Evolutionary conservation across 2,113 vertebrate species (phyloP).

Genomic region (Urocolius indicus): DNA sequence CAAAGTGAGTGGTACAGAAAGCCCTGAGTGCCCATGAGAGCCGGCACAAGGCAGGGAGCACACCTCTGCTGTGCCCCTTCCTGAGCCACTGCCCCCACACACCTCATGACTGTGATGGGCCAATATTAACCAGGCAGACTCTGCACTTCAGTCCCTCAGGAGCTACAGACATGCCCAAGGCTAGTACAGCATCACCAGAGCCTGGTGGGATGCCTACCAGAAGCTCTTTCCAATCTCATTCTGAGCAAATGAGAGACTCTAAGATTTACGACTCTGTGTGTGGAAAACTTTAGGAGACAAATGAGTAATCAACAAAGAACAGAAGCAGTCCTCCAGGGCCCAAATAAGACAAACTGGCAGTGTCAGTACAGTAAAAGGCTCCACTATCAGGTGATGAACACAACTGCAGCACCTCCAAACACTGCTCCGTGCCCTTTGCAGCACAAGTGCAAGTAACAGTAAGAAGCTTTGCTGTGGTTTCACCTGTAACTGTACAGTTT

Average conservation of each 20-base stretch:
- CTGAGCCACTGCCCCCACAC: background rate
- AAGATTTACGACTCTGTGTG: background rate
- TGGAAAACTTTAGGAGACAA: background rate
- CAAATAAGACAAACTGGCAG: background rate
- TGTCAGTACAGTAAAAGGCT: background rate
- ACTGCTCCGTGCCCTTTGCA: background rate
- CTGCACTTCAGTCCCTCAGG: background rate
- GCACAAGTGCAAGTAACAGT: background rate
- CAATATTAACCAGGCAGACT: background rate
- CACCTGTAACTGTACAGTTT: background rate
- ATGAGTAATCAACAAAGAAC: background rate
- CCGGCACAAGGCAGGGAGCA: background rate
- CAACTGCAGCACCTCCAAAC: background rate
- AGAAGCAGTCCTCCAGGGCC: background rate
- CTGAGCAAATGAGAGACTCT: background rate
- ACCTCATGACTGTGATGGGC: background rate
- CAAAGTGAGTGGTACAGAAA: background rate
- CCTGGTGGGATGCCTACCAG: background rate
- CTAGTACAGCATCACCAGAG: background rate
- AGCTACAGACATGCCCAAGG: background rate
- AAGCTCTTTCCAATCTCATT: background rate
- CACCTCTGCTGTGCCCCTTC: background rate
- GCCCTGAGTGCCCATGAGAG: background rate
- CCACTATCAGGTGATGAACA: rapidly evolving
- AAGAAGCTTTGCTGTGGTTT: background rate